Evolutionary conservation across 2,797 vertebrate species (phyloP).

Genomic region (Gymnothorax javanicus): DNA sequence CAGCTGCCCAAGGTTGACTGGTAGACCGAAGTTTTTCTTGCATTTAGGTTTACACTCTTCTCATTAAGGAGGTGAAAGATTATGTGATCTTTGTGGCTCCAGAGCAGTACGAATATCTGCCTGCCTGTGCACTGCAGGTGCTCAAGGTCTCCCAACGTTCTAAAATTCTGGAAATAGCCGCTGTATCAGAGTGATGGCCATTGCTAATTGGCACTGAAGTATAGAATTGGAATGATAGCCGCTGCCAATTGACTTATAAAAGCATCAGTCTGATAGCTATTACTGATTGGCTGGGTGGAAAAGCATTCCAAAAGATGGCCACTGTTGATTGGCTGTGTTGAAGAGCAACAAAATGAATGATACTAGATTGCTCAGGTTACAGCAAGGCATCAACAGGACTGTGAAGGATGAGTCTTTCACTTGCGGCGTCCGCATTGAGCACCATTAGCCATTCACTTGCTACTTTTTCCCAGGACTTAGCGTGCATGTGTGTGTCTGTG

Average conservation of each 20-base stretch:
- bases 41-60: background rate
- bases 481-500: too few species aligned
- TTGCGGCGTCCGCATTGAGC: background rate
- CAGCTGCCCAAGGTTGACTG: background rate
- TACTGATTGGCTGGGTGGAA: slow-evolving; percentile 5
- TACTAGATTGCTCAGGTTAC: background rate
- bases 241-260: too few species aligned
- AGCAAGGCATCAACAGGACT: background rate
- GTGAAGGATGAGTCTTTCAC: background rate
- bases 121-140: background rate
- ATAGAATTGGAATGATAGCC: too few species aligned
- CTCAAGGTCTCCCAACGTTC: slow-evolving; percentile 19
- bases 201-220: too few species aligned
- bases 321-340: too few species aligned
- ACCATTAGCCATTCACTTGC: background rate
- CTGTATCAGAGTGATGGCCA: too few species aligned
- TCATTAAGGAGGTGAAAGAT: background rate
- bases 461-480: background rate
- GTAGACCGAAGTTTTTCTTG: background rate
- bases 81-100: background rate
- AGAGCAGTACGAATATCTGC: background rate
- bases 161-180: slow-evolving; percentile 12
- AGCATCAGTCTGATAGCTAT: background rate
- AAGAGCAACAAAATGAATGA: slow-evolving; percentile 29
- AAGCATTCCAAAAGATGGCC: background rate